Conservation (phyloP, 1,140 invertebrate species). For the Solenopsis fugax region DNA sequence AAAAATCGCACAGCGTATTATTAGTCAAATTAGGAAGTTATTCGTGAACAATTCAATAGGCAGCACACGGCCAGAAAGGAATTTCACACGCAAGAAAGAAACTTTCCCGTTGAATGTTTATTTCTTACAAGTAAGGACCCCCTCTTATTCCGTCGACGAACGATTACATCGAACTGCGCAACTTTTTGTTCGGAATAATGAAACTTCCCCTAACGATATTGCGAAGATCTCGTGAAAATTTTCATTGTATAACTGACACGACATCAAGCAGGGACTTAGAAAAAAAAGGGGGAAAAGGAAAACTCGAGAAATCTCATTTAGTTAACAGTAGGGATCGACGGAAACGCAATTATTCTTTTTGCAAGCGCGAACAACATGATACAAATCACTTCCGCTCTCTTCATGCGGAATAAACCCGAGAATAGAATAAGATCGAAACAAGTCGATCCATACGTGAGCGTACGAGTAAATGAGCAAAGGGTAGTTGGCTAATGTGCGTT, state of each 20-base stretch:
- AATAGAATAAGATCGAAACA: neutral
- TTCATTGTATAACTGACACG: neutral
- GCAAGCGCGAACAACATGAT: neutral
- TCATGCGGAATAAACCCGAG: neutral
- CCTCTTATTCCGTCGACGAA: neutral
- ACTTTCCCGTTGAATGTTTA: constrained; percentile 37
- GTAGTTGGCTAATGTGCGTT: constrained; percentile 24
- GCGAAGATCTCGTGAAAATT: neutral
- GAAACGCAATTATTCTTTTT: constrained; percentile 17
- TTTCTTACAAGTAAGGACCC: neutral
- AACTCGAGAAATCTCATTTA: neutral
- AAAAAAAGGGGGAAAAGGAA: neutral
- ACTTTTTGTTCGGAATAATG: constrained; percentile 16
- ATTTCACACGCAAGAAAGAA: constrained; percentile 39
- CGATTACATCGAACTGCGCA: neutral
- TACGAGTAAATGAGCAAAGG: constrained; percentile 16
- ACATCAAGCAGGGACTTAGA: neutral
- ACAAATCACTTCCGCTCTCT: constrained; percentile 20
- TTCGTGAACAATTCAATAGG: constrained; percentile 38
- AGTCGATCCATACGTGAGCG: constrained; percentile 26
- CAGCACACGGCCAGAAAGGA: neutral
- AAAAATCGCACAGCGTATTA: constrained; percentile 39
- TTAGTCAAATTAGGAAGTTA: constrained; percentile 61
- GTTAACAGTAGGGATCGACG: neutral
- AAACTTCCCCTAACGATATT: neutral